Percentiles rank a stretch among this genome's conserved stretches.
These are phyloP conservation scores for Norana najaformis DNA, from an alignment of 2,888 invertebrate species.

Conservation along the genomic window DNA sequence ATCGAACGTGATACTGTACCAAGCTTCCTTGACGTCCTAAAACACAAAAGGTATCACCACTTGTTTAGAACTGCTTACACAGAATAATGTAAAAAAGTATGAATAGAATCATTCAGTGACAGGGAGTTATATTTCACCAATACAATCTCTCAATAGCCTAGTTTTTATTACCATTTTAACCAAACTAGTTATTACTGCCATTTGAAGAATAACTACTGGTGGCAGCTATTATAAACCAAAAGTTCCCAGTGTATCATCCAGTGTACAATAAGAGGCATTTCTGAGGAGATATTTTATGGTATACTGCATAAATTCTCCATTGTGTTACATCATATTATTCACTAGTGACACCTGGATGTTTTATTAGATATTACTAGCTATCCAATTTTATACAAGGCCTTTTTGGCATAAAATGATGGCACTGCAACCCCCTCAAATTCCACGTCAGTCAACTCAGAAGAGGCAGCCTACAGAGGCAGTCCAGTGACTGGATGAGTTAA, in stretches of 20 bases:
- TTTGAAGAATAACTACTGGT: background rate
- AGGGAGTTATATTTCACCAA: too few relatives aligned
- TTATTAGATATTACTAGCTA: background rate
- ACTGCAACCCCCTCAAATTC: too few relatives aligned
- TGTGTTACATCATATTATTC: background rate
- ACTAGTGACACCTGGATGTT: background rate
- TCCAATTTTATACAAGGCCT: background rate
- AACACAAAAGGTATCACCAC: background rate
- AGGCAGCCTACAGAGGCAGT: too few relatives aligned
- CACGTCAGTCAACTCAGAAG: too few relatives aligned
- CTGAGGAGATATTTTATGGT: background rate
- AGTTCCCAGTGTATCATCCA: background rate
- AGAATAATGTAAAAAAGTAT: background rate
- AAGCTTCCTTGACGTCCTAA: conserved; percentile 22
- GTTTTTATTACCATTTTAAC: too few relatives aligned
- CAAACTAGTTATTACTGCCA: too few relatives aligned
- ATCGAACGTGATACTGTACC: conserved; percentile 73
- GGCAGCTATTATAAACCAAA: background rate
- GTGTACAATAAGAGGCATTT: background rate
- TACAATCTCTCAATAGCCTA: too few relatives aligned
- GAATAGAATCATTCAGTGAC: too few relatives aligned
- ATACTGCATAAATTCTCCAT: background rate
- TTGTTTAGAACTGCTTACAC: too few relatives aligned
- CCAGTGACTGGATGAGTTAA: too few relatives aligned
- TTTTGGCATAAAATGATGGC: too few relatives aligned